Conservation (phyloP, 1,140 invertebrate species). For the Orussus abietinus region DNA sequence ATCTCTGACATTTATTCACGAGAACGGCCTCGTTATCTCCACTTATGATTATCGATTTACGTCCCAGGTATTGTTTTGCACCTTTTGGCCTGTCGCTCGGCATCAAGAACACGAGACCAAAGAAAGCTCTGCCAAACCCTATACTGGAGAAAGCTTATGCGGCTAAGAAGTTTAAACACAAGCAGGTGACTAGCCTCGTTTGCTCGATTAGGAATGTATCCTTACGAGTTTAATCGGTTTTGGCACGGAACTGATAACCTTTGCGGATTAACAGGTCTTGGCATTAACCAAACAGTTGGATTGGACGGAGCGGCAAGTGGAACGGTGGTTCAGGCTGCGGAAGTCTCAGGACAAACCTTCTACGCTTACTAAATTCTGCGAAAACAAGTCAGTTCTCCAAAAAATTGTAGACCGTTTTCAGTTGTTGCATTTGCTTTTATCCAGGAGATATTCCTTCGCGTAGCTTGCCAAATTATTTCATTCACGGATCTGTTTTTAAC, state of each 20-base stretch:
- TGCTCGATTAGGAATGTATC: conserved; percentile 4
- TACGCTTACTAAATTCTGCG: conserved; percentile 87
- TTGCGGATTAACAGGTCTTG: conserved; percentile 58
- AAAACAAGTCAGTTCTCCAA: conserved; percentile 65
- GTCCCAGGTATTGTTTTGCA: conserved; percentile 69
- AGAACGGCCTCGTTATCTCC: not conserved
- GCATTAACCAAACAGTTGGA: conserved; percentile 82
- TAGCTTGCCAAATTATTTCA: too few relatives aligned
- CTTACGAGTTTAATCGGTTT: not conserved
- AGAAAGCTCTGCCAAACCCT: conserved; percentile 66
- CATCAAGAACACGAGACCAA: conserved; percentile 72
- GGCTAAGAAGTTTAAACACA: conserved; percentile 67
- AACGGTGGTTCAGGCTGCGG: conserved; percentile 83
- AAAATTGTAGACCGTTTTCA: too few relatives aligned
- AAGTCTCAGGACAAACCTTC: conserved; percentile 81
- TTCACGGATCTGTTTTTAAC: too few relatives aligned
- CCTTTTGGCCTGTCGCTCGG: conserved; percentile 73
- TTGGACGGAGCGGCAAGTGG: conserved; percentile 82
- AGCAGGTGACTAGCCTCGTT: conserved; percentile 58
- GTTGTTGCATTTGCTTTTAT: too few relatives aligned
- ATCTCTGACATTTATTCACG: not conserved
- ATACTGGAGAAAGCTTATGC: conserved; percentile 71
- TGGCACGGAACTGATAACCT: conserved; percentile 3
- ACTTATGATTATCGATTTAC: conserved; percentile 18
- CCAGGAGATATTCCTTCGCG: too few relatives aligned